Conservation (phyloP, 2,888 invertebrate genomes). For the Teleiodes luculella region DNA sequence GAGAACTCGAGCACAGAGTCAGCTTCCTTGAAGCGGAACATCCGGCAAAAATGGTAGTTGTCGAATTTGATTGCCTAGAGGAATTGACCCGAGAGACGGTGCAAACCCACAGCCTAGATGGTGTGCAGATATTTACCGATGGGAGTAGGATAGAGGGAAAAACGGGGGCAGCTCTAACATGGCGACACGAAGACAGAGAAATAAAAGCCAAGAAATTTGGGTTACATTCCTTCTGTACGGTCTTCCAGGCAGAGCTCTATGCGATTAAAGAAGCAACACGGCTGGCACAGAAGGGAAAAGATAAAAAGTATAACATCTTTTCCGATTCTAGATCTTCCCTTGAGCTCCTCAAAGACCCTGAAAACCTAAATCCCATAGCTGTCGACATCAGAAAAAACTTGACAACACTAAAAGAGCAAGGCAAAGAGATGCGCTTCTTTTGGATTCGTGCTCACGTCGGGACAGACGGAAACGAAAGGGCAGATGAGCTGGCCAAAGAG, state of each 20-base stretch:
- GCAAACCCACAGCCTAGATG: too few species aligned
- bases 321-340: slow-evolving; percentile 6
- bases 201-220: slow-evolving; percentile 6
- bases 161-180: too few species aligned
- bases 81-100: too few species aligned
- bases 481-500: slow-evolving; percentile 17
- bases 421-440: neutral
- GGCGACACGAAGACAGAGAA: too few species aligned
- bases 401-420: neutral
- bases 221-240: slow-evolving; percentile 7
- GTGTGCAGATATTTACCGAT: too few species aligned
- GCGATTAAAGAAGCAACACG: too few species aligned
- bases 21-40: neutral
- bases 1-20: slow-evolving; percentile 20
- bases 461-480: neutral
- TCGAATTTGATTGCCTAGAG: too few species aligned
- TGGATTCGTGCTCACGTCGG: neutral
- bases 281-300: too few species aligned
- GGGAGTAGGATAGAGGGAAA: too few species aligned
- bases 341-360: neutral
- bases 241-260: slow-evolving; percentile 16
- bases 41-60: neutral
- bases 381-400: neutral
- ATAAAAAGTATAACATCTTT: neutral
- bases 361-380: neutral